A percentile compares a stretch with the other conserved stretches of the same genome.
These are phyloP conservation scores for Benthosema pterotum DNA, from an alignment of 2,797 vertebrate genomes.

Conservation along the genomic window DNA sequence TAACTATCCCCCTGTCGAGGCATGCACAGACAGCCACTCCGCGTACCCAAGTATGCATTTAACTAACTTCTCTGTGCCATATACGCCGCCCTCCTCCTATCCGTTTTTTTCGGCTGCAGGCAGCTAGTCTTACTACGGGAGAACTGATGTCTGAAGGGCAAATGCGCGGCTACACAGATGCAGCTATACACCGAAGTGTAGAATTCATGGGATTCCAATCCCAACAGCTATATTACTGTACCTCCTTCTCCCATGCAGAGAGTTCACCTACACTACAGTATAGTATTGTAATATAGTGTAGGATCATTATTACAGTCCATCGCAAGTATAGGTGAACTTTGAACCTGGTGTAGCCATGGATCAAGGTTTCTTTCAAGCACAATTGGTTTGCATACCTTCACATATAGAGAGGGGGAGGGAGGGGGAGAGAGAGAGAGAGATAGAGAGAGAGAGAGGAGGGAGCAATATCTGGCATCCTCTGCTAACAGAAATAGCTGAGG, in stretches of 20 bases:
- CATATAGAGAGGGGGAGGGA: slow-evolving; percentile 20
- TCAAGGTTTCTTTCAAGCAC: slow-evolving; percentile 2
- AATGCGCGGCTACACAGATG: too few relatives aligned
- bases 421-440: slow-evolving; percentile 25
- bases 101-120: background rate
- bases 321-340: too few relatives aligned
- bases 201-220: too few relatives aligned
- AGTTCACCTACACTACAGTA: too few relatives aligned
- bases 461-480: slow-evolving; percentile 12
- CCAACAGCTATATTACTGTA: too few relatives aligned
- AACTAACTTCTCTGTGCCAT: slow-evolving; percentile 13
- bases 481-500: slow-evolving; percentile 47
- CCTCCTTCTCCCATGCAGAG: too few relatives aligned
- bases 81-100: background rate
- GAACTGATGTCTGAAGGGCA: background rate
- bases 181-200: background rate
- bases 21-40: slow-evolving; percentile 21
- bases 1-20: slow-evolving; percentile 43
- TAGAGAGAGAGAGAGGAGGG: slow-evolving; percentile 19
- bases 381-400: slow-evolving; percentile 13
- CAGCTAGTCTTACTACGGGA: too few relatives aligned
- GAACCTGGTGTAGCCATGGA: background rate
- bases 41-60: slow-evolving; percentile 8
- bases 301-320: slow-evolving; percentile 15
- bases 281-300: too few relatives aligned